phyloP scores from a whole-genome alignment of 2,113 vertebrate genomes.

The Hydrolagus affinis region DNA sequence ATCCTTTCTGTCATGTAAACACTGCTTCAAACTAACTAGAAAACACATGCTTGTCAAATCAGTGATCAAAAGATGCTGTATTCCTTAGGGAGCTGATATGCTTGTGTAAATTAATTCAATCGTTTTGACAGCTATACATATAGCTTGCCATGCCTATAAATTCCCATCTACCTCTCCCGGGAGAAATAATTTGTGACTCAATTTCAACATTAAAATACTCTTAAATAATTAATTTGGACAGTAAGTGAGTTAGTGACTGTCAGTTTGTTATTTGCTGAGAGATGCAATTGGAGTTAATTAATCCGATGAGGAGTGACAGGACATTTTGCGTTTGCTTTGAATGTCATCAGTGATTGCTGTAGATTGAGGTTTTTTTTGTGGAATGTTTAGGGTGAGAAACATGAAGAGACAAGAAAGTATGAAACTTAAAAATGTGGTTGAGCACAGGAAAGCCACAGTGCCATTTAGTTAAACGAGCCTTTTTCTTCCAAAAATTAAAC shows the following conservation, averaged over 20 bases:
- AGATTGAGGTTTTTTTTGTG: no score
- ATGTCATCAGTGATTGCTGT: background rate
- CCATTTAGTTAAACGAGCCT: no score
- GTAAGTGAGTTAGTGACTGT: background rate
- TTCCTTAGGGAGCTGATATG: background rate
- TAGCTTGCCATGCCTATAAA: background rate
- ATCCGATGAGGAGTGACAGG: background rate
- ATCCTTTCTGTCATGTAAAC: background rate
- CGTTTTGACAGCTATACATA: background rate
- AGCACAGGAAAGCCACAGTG: no score
- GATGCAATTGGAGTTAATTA: conserved; percentile 9
- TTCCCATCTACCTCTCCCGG: background rate
- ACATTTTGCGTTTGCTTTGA: background rate
- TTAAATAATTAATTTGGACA: background rate
- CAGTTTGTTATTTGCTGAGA: background rate
- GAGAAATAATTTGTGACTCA: background rate
- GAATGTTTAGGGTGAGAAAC: no score
- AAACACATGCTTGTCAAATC: background rate
- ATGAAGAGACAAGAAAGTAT: no score
- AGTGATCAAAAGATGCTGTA: background rate
- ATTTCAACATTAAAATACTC: background rate
- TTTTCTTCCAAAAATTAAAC: no score
- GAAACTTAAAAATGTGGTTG: no score
- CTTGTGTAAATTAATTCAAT: background rate
- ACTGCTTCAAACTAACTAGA: background rate